A percentile compares a stretch with the other conserved stretches of the same genome.
phyloP scores from a whole-genome alignment of 2,113 vertebrate genomes.

The Chamaea fasciata region DNA sequence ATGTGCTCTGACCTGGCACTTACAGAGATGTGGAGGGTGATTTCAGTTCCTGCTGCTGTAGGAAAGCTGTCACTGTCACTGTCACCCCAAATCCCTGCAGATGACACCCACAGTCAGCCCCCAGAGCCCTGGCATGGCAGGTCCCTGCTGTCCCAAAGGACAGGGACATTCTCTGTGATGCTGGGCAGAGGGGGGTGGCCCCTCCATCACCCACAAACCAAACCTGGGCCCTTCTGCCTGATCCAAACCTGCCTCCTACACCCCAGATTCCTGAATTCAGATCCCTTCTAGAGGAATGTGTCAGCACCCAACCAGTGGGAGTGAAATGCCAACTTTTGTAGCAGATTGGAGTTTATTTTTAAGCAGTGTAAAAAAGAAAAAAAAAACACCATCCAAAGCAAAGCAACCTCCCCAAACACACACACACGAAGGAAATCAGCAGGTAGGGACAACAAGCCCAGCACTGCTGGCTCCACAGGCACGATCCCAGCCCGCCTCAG shows the following conservation, averaged over 20 bases:
- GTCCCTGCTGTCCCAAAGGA: neutral
- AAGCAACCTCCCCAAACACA: neutral
- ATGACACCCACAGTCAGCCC: neutral
- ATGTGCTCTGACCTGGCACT: neutral
- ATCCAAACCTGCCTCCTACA: neutral
- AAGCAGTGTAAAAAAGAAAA: neutral
- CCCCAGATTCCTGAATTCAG: slow-evolving; percentile 1
- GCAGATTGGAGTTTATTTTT: slow-evolving; percentile 56
- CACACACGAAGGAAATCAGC: neutral
- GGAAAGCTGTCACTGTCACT: accelerated
- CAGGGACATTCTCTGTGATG: neutral
- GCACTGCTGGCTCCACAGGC: neutral
- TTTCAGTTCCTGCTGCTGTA: neutral
- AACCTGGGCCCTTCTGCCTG: neutral
- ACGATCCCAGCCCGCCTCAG: neutral
- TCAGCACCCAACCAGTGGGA: slow-evolving; percentile 12
- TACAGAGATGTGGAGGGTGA: neutral
- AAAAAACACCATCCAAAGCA: neutral
- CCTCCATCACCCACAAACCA: neutral
- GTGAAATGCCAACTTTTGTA: slow-evolving; percentile 28
- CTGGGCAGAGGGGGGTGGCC: neutral
- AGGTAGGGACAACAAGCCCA: neutral
- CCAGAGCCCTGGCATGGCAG: accelerated
- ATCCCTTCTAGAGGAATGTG: neutral
- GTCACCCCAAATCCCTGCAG: neutral